Base-by-base conservation (phyloP, 2,888 invertebrate genomes). In the Ectobius pallidus region DNA sequence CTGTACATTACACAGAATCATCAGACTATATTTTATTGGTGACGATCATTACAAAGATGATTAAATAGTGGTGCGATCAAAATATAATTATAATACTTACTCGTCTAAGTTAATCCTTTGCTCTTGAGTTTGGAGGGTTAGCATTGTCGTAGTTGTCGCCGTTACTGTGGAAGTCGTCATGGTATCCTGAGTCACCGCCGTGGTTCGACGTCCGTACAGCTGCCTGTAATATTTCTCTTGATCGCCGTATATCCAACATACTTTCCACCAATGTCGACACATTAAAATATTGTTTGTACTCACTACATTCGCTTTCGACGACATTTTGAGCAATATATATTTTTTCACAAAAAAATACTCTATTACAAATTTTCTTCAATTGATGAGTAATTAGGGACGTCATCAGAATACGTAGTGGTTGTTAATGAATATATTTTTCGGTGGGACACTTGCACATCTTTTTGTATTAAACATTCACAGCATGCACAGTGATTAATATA, bases 231-330 rank as follows among this genome's bases (percentile, higher is more conserved):
- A 92, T 81, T 93, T 93, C 80, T 93, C 92, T 80, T 92, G 92
- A 83, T 92, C 93, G 67, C 93, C 94, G 81, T 93, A 91, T 87
- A 94, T 90, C 90, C 93, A 93, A 81, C 94, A 94, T 75, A 93
- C 93, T 83, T 92, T 92, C 94, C 94, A 94, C 93, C 94, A 94
- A 86, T 93, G 92, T 82, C 91, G 91, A 85, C 92, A 92, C 90
- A 92, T 92, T 76, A 92, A 84, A 81, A 92, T 90, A 83, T 92
- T 92, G 75, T 91, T 81, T 46, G 63, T 70, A 32, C 70, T 81
- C 77, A 81, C 82, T 62, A 80, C 74, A 42, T 81, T 80, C 39
- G 79, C 79, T 73, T 78, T 79, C 72, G 79, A 80, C 74, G 80
- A 78, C 78, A 80, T 80, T 71, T 77, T 77, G 72, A 78, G 46